phyloP scores from a whole-genome alignment of 2,888 invertebrate genomes.

The Andrena marginata region DNA sequence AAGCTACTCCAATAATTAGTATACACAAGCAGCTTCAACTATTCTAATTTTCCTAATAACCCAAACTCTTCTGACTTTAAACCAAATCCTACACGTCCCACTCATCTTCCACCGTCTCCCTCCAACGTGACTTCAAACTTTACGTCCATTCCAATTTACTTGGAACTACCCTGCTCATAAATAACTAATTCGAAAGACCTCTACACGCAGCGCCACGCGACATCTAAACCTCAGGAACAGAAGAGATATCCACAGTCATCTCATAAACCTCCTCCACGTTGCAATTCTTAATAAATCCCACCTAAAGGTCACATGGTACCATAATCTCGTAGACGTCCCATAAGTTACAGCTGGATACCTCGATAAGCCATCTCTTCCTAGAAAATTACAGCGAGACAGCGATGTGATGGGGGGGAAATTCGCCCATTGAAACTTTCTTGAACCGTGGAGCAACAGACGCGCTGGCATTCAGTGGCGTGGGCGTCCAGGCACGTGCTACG shows the following conservation, averaged over 20 bases:
- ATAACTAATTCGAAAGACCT: no score
- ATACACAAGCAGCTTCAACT: no score
- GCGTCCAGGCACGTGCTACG: constrained; percentile 54
- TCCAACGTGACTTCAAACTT: no score
- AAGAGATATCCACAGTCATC: background rate
- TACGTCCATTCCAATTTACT: no score
- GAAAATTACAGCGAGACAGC: background rate
- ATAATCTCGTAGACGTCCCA: background rate
- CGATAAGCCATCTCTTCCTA: constrained; percentile 16
- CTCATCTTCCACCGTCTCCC: no score
- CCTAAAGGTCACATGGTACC: background rate
- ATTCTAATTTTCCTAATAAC: no score
- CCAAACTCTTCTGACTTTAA: no score
- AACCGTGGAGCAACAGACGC: background rate
- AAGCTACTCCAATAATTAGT: no score
- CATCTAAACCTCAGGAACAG: background rate
- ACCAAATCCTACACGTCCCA: no score
- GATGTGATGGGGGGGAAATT: background rate
- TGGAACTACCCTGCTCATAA: no score
- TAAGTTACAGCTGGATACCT: background rate
- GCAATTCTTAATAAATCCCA: background rate
- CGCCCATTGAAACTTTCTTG: constrained; percentile 10
- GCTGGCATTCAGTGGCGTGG: constrained; percentile 44
- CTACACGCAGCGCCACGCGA: background rate
- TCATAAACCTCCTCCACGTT: background rate